These are phyloP conservation scores for Chamaetylas fuelleborni DNA, from an alignment of 2,113 vertebrate species.

Conservation along the genomic window DNA sequence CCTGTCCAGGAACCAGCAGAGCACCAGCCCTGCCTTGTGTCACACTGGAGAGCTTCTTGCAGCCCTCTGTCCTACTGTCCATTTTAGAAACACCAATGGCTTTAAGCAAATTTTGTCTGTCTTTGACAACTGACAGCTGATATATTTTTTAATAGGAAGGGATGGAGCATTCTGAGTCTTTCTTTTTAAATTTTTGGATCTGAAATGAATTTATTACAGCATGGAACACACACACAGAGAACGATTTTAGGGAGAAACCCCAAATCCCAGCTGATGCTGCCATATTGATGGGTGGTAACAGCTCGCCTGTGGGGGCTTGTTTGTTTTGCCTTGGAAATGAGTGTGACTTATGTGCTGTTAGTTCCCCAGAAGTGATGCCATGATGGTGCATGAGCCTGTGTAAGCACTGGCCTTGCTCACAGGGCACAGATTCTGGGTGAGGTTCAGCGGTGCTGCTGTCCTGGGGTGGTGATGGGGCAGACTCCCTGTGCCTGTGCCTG, in stretches of 20 bases:
- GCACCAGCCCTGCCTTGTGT: neutral
- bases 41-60: fast-evolving
- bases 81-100: fast-evolving
- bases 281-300: fast-evolving
- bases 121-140: neutral
- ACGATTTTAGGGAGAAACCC: neutral
- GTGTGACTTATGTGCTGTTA: fast-evolving
- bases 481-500: fast-evolving
- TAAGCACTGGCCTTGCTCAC: neutral
- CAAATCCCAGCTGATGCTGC: neutral
- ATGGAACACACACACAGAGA: fast-evolving
- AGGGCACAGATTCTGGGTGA: fast-evolving
- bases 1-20: neutral
- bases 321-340: neutral
- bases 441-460: fast-evolving
- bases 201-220: neutral
- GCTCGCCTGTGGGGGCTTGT: neutral
- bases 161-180: neutral
- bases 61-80: neutral
- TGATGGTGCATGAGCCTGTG: fast-evolving
- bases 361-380: fast-evolving
- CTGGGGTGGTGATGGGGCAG: fast-evolving
- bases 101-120: neutral
- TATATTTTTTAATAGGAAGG: neutral
- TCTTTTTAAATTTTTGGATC: neutral